Evolutionary conservation across 1,140 invertebrate species (phyloP).

Genomic region (Meloidogyne floridensis): DNA sequence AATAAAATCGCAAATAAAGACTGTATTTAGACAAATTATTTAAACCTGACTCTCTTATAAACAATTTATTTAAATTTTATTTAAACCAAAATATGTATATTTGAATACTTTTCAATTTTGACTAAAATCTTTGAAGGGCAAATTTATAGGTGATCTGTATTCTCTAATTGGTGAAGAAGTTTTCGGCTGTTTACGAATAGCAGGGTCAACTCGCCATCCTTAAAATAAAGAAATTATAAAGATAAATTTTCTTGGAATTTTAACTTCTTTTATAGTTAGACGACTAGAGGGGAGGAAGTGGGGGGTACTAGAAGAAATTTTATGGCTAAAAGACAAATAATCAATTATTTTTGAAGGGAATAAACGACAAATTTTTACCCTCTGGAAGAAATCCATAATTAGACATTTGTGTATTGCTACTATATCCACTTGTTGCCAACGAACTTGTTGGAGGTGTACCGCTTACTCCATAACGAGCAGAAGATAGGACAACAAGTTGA

Average conservation of each 20-base stretch:
- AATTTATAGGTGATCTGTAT: constrained; percentile 37
- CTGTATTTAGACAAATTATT: too few species aligned
- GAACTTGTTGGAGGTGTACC: constrained; percentile 25
- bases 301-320: too few species aligned
- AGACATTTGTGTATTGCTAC: constrained; percentile 41
- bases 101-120: constrained; percentile 36
- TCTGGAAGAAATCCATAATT: constrained; percentile 43
- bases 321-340: too few species aligned
- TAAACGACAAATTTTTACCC: background rate
- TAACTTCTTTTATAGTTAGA: too few species aligned
- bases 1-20: too few species aligned
- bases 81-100: constrained; percentile 26
- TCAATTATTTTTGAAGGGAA: too few species aligned
- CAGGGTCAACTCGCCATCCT: constrained; percentile 38
- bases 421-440: constrained; percentile 10
- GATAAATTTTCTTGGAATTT: too few species aligned
- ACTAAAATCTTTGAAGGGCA: constrained; percentile 54
- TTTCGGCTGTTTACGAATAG: constrained; percentile 40
- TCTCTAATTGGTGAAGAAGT: constrained; percentile 40
- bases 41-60: too few species aligned
- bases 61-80: too few species aligned
- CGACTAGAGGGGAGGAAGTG: too few species aligned
- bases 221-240: background rate
- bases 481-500: constrained; percentile 1
- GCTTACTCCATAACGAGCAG: background rate